Conservation (phyloP, 2,888 invertebrate genomes). For the Brachyopa scutellaris region DNA sequence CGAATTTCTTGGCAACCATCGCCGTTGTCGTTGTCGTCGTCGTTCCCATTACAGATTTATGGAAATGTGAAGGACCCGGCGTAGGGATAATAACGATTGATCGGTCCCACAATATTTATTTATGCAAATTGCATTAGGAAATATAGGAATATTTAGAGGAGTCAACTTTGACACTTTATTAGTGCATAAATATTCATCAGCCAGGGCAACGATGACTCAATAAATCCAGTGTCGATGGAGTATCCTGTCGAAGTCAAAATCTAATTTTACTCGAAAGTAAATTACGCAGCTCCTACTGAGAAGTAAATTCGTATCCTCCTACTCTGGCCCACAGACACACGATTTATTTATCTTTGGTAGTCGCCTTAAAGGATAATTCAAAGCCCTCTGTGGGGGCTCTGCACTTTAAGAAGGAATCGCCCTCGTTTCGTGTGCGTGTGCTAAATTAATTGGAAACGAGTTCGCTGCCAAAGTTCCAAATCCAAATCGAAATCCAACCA, state of each 20-base stretch:
- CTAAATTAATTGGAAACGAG: constrained; percentile 53
- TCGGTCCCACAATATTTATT: constrained; percentile 64
- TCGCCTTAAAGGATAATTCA: constrained; percentile 40
- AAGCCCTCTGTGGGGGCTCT: not conserved
- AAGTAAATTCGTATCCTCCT: constrained; percentile 13
- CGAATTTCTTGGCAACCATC: constrained; percentile 37
- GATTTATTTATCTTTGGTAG: constrained; percentile 31
- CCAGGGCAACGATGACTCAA: constrained; percentile 55
- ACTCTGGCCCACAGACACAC: not conserved
- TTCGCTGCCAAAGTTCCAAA: constrained; percentile 9
- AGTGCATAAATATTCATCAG: constrained; percentile 69
- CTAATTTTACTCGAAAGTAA: constrained; percentile 50
- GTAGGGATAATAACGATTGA: constrained; percentile 56
- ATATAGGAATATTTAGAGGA: constrained; percentile 54
- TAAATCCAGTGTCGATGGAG: constrained; percentile 52
- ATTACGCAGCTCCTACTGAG: constrained; percentile 35
- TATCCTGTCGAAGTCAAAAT: constrained; percentile 57
- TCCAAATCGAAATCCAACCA: constrained; percentile 16
- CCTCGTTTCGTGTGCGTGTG: not conserved
- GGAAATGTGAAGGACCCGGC: constrained; percentile 40
- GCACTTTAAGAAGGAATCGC: not conserved
- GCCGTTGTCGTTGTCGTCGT: too few relatives aligned
- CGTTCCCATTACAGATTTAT: constrained; percentile 42
- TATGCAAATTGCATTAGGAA: constrained; percentile 69
- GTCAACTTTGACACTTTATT: constrained; percentile 71